Percentiles rank a stretch among this genome's conserved stretches.
Conservation (phyloP, 2,113 vertebrate species). For the Sphaerodactylus townsendi region DNA sequence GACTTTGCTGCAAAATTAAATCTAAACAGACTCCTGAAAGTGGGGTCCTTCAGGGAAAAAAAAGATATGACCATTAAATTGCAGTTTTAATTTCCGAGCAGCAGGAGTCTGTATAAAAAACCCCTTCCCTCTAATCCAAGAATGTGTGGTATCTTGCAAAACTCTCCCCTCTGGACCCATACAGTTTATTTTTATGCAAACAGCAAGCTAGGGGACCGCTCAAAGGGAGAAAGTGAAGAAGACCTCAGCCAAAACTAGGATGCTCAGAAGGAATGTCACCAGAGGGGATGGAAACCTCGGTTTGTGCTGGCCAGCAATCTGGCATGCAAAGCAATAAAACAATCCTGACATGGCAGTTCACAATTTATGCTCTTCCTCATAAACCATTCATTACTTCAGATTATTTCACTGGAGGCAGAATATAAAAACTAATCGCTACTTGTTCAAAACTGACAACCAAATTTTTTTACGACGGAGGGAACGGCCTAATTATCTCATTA, state of each 20-base stretch:
- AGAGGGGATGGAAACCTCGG: not conserved
- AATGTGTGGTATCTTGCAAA: not conserved
- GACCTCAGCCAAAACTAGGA: not conserved
- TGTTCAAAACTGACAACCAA: constrained; percentile 6
- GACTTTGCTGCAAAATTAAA: constrained; percentile 2
- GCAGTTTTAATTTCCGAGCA: constrained; percentile 1
- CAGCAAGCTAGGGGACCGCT: not conserved
- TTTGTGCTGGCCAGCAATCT: not conserved
- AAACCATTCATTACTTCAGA: constrained; percentile 10
- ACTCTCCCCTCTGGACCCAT: constrained; percentile 10
- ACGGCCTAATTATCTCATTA: not conserved
- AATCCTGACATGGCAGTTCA: not conserved
- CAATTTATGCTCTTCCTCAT: constrained; percentile 20
- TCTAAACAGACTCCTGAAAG: constrained; percentile 18
- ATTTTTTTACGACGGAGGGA: constrained; percentile 7
- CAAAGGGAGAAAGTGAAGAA: not conserved
- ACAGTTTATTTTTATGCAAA: constrained; percentile 50
- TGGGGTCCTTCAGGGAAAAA: not conserved
- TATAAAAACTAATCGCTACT: constrained; percentile 13
- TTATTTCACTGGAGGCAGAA: constrained; percentile 10
- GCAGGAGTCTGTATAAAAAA: not conserved
- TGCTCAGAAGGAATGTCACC: not conserved
- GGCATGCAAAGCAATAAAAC: constrained; percentile 20
- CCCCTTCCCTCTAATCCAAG: not conserved
- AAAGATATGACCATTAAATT: not conserved